phyloP scores from a whole-genome alignment of 2,797 vertebrate species.

The Gambelia wislizenii region DNA sequence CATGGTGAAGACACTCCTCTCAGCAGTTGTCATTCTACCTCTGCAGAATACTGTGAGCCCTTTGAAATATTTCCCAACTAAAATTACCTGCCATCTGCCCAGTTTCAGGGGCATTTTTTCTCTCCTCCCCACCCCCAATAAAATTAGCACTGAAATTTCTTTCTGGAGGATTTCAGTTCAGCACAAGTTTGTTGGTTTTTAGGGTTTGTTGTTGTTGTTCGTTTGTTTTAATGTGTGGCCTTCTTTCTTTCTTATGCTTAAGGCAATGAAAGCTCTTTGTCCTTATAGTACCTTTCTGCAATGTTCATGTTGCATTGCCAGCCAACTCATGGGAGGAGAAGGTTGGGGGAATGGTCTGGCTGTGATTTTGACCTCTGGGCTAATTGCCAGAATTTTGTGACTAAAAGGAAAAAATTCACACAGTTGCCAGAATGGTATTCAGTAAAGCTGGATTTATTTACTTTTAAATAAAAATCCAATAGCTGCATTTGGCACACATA shows the following conservation, averaged over 20 bases:
- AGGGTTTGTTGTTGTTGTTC: too few relatives aligned
- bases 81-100: too few relatives aligned
- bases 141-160: neutral
- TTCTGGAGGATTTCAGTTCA: neutral
- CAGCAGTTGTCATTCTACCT: too few relatives aligned
- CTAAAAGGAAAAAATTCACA: conserved; percentile 5
- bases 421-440: neutral
- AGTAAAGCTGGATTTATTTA: neutral
- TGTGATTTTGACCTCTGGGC: neutral
- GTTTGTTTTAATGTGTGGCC: neutral
- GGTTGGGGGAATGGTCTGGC: too few relatives aligned
- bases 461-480: neutral
- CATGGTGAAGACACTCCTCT: neutral
- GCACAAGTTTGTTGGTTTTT: too few relatives aligned
- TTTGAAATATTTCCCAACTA: too few relatives aligned
- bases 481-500: neutral
- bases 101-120: neutral
- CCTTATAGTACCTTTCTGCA: neutral
- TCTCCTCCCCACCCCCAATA: neutral
- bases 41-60: neutral
- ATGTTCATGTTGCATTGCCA: neutral
- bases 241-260: neutral
- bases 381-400: neutral
- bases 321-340: neutral
- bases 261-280: neutral